Evolutionary conservation across 2,888 invertebrate species (phyloP).

Genomic region (Uropetala carovei): DNA sequence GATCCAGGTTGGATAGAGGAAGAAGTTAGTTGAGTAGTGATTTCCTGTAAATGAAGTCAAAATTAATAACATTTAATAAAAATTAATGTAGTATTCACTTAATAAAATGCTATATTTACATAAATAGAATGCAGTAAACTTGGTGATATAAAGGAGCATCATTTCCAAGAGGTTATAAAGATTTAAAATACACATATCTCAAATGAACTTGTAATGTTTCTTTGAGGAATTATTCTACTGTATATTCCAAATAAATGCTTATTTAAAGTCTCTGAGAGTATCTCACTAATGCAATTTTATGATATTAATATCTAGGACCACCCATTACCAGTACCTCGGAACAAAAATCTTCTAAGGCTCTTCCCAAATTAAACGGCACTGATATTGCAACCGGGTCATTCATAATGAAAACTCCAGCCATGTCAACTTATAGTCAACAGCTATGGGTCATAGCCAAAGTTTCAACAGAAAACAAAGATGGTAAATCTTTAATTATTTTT

Average conservation of each 20-base stretch:
- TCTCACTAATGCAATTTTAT: neutral
- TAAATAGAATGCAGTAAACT: too few relatives aligned
- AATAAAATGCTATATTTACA: too few relatives aligned
- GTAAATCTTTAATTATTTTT: conserved; percentile 75
- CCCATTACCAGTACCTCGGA: conserved; percentile 86
- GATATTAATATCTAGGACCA: conserved; percentile 78
- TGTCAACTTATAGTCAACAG: conserved; percentile 94
- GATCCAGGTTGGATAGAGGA: too few relatives aligned
- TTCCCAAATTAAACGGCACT: conserved; percentile 76
- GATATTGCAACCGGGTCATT: conserved; percentile 83
- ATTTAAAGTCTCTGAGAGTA: conserved; percentile 76
- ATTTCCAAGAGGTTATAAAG: too few relatives aligned
- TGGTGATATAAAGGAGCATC: too few relatives aligned
- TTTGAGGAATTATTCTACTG: neutral
- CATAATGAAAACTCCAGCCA: conserved; percentile 88
- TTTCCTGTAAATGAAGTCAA: too few relatives aligned
- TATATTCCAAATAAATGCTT: neutral
- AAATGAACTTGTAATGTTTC: too few relatives aligned
- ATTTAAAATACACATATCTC: too few relatives aligned
- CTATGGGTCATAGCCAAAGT: conserved; percentile 94
- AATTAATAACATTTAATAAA: too few relatives aligned
- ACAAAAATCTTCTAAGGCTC: conserved; percentile 76
- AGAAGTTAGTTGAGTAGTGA: too few relatives aligned
- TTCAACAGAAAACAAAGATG: conserved; percentile 89
- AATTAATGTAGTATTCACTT: too few relatives aligned